Percentiles rank a stretch among this genome's conserved stretches.
Conservation (phyloP, 2,113 vertebrate species). For the Vicugna pacos region DNA sequence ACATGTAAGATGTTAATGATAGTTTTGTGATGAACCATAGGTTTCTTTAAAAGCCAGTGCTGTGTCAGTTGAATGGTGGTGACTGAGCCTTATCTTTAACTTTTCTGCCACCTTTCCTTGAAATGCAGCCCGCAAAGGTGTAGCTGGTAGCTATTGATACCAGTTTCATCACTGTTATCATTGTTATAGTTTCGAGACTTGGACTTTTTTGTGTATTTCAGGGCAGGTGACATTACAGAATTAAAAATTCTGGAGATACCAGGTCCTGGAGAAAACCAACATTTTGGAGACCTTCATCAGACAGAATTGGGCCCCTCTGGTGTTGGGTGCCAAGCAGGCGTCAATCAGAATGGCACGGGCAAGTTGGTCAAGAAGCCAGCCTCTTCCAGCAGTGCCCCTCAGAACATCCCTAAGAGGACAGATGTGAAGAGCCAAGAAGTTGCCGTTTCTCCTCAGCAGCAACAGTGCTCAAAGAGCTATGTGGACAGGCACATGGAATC, state of each 20-base stretch:
- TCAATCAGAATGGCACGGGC: conserved; percentile 87
- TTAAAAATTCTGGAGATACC: conserved; percentile 96
- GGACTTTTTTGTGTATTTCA: conserved; percentile 81
- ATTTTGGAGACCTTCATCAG: conserved; percentile 84
- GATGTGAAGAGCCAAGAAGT: conserved; percentile 88
- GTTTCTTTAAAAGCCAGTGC: not conserved
- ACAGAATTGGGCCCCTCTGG: conserved; percentile 76
- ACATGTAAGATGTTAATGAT: not conserved
- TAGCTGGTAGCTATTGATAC: not conserved
- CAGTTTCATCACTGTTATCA: not conserved
- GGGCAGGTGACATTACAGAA: conserved; percentile 98
- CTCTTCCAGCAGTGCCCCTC: conserved; percentile 87
- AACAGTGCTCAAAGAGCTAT: conserved; percentile 95
- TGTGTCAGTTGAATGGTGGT: not conserved
- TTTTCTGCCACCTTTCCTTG: not conserved
- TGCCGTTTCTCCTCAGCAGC: conserved; percentile 90
- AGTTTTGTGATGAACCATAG: not conserved
- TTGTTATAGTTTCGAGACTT: conserved; percentile 39
- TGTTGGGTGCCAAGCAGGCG: conserved; percentile 81
- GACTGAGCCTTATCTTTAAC: conserved; percentile 12
- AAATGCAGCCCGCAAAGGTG: not conserved
- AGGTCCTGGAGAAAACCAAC: conserved; percentile 82
- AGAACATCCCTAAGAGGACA: conserved; percentile 91
- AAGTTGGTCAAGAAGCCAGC: conserved; percentile 86
- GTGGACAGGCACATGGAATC: conserved; percentile 93